Base-by-base conservation (phyloP, 2,113 vertebrate species). In the Indicator maculatus region DNA sequence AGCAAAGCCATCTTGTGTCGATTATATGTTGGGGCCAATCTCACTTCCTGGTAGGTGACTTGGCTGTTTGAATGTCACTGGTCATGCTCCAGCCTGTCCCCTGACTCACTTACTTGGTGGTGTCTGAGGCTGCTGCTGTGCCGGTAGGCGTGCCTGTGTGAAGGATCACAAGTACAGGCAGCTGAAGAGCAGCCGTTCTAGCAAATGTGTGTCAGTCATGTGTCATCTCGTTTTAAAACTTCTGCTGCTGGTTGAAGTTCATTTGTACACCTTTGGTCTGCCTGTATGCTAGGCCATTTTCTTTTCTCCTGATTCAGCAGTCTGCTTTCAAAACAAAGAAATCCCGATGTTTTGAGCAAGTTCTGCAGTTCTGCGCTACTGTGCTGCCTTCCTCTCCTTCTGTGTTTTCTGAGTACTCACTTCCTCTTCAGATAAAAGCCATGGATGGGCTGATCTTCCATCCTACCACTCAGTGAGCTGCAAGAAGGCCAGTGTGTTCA, bases 71-170 rank as follows among this genome's bases (percentile, higher is more conserved):
- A 9, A 41, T 23, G 38, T 27, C 27, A 10, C 8, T 1, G 5
- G 64, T 36, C 9, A 0, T 2, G 18, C 41, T 71, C 12, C 1
- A 12, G 30, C 4, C 0, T 1, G 12, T 55, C 41, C 44, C 41
- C n/a, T 15, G 41, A 1, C 76, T 52, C 6, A 0, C 38, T 33
- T 20, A 16, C 45, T n/a, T 1, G 0, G 45, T 1, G 1, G 8
- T 5, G n/a, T 59, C 23, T 4, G 0, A 2, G 28, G 52, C 24
- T 24, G 36, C 73, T 58, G 85, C 55, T 10, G 66, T n/a, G 18
- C 33, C 30, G 8, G 13, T 4, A 2, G 83, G 24, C 23, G 3
- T 33, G 52, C 24, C 60, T 30, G 31, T 2, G 0, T 15, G 0
- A 13, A 30, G 58, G 7, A 6, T 63, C 26, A 1, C 30, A 5